Base-by-base conservation (phyloP, 2,113 vertebrate species). In the Ploceus nigricollis region DNA sequence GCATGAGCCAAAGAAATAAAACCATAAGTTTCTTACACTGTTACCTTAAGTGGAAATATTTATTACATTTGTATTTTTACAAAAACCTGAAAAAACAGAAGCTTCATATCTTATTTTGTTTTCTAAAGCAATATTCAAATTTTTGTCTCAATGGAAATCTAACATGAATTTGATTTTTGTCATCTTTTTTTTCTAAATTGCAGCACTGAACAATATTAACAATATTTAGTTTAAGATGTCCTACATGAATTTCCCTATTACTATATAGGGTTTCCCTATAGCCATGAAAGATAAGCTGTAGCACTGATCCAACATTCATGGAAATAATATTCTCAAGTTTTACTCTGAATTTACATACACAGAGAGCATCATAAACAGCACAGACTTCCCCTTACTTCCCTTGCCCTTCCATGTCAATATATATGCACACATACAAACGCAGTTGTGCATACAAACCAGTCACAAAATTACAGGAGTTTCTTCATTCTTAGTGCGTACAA, bases 21-120 rank as follows among this genome's bases (percentile, higher is more conserved):
- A 8, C 5, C 3, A 1, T 4, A 57, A 14, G 0, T 4, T 25
- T 83, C 53, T 58, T 70, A 39, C 8, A 5, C 3, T 64, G 9
- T 39, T 27, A 53, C 8, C 7, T 53, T 23, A 30, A 81, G 7
- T 80, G 17, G 12, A 76, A 85, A 60, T 57, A 39, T 33, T 60
- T 53, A 7, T 60, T 58, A 15, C 1, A 23, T 63, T 56, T 72
- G 7, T 37, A 39, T 47, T 71, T 70, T 54, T 35, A 60, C 4
- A 77, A 18, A 90, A 84, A 54, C 2, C 2, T 63, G 25, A 72
- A 77, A 51, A 82, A 75, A 2, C 3, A 53, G 8, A 50, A 80
- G 16, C 0, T 25, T 53, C 31, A 30, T 1, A 60, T 17, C 31
- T 73, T 66, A 50, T 23, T 69, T 87, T 70, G 13, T 11, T 76